phyloP scores from a whole-genome alignment of 1,140 invertebrate species.

The Bombus picipes region DNA sequence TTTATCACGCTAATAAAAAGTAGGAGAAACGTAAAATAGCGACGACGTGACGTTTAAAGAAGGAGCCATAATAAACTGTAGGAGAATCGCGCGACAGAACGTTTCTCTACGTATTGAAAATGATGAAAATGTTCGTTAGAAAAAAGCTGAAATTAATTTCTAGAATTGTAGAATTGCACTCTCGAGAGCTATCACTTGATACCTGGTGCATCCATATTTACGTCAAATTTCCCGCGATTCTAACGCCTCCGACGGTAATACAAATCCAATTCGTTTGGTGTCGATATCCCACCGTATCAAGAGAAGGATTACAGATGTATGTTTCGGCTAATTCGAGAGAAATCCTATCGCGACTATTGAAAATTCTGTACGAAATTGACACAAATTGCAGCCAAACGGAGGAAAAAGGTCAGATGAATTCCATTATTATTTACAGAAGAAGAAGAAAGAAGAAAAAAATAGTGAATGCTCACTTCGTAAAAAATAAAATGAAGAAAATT shows the following conservation, averaged over 20 bases:
- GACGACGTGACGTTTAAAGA: not conserved
- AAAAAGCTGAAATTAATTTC: not conserved
- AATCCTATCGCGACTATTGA: conserved; percentile 13
- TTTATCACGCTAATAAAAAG: not conserved
- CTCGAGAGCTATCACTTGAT: not conserved
- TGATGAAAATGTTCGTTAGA: too few relatives aligned
- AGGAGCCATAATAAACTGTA: not conserved
- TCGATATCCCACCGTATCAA: conserved; percentile 21
- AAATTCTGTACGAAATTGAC: not conserved
- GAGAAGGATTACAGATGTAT: conserved; percentile 18
- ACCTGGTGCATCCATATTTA: not conserved
- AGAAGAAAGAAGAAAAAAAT: not conserved
- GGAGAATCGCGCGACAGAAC: not conserved
- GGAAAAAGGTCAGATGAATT: not conserved
- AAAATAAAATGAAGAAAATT: not conserved
- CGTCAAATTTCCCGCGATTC: not conserved
- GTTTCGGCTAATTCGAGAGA: conserved; percentile 4
- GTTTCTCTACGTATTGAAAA: too few relatives aligned
- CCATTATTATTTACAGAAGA: not conserved
- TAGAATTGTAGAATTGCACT: not conserved
- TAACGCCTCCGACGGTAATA: not conserved
- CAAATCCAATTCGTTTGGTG: conserved; percentile 17
- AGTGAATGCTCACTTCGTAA: not conserved
- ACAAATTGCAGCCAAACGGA: not conserved
- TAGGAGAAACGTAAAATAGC: not conserved